Base-by-base conservation (phyloP, 2,113 vertebrate genomes). In the Hippocampus mohnikei region DNA sequence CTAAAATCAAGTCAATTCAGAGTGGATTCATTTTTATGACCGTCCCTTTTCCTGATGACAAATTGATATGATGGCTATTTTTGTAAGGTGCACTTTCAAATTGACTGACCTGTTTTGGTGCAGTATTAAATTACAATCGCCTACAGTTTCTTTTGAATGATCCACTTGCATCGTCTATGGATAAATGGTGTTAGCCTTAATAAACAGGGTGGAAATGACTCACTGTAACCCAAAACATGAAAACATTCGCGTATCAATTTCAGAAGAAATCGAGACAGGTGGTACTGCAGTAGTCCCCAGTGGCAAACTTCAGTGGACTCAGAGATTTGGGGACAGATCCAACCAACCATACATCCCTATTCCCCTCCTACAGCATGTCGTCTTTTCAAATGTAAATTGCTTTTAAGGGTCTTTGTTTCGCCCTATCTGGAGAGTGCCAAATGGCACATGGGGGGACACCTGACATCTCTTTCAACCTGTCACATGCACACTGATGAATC, bases 361-460 rank as follows among this genome's bases (percentile, higher is more conserved):
- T 18, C 46, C 16, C 10, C 80, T 79, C 69, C 84, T 71, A 71
- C 80, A 81, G 75, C 80, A 60, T 81, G 67, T 75, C 37, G 75
- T 74, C 70, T 77, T 87, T 93, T 93, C 83, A 85, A n/a, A 91
- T 92, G 89, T 78, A 82, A 89, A 88, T 89, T 0, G 0, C 29
- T 15, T 41, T 64, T 37, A 3, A 41, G 61, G 69, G 61, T 81
- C 83, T 89, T 90, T 90, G 87, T 91, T 25, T 70, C 62, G 56
- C 46, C 76, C 76, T 88, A 87, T 91, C 83, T 85, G 79, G 42
- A 75, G 72, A 67, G 55, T 67, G 58, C 83, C 50, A 12, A 80
- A 83, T 69, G 18, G 74, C 77, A 81, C 83, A 82, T 75, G 79
- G 74, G 53, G 33, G 33, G 40, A 8, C 81, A 80, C 72, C 85